These are phyloP conservation scores for Drosophila kanekoi DNA, from an alignment of 2,888 invertebrate species.

Conservation along the genomic window DNA sequence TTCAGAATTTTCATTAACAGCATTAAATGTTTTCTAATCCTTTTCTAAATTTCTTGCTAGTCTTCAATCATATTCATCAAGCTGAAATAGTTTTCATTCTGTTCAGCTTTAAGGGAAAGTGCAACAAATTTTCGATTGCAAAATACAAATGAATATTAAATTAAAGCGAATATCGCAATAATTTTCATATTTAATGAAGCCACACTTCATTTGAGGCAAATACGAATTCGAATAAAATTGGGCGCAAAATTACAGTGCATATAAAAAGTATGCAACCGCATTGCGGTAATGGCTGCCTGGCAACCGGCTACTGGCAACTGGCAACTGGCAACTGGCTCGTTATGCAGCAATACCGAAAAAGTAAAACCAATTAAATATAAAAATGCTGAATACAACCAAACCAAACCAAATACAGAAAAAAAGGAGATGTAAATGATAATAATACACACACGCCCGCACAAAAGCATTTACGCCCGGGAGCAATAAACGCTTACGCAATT, in stretches of 20 bases:
- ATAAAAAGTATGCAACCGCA: constrained; percentile 40
- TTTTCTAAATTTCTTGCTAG: too few species aligned
- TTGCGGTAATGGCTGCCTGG: constrained; percentile 61
- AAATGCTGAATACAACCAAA: constrained; percentile 39
- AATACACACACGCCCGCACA: constrained; percentile 3
- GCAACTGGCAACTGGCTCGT: constrained; percentile 70
- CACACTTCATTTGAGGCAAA: constrained; percentile 64
- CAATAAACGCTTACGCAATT: constrained; percentile 79
- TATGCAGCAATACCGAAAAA: constrained; percentile 41
- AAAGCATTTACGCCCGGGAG: constrained; percentile 65
- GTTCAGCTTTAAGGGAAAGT: constrained; percentile 15
- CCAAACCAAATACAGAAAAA: constrained; percentile 26
- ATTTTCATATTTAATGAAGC: constrained; percentile 78
- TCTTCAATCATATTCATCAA: too few species aligned
- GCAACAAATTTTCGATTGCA: background rate
- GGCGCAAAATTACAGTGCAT: constrained; percentile 34
- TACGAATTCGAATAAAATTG: constrained; percentile 10
- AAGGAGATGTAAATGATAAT: constrained; percentile 52
- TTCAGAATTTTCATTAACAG: too few species aligned
- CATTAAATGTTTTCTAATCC: too few species aligned
- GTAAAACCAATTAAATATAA: constrained; percentile 72
- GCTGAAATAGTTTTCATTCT: background rate
- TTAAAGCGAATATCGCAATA: constrained; percentile 64
- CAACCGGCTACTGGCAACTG: too few species aligned
- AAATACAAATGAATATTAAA: constrained; percentile 61